Conservation (phyloP, 2,797 vertebrate genomes). For the Sebastes iracundus region DNA sequence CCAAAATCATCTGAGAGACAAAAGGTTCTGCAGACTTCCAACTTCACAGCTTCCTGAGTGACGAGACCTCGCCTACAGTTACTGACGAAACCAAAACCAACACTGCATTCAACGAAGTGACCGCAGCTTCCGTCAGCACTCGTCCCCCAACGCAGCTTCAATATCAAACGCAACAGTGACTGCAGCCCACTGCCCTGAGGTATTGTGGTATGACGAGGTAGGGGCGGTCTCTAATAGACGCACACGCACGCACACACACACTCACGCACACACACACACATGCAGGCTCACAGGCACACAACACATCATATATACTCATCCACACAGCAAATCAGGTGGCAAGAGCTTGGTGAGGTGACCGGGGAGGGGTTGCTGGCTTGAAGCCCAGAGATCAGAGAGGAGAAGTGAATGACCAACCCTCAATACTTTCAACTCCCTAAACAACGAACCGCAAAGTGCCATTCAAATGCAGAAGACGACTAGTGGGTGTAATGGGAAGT, state of each 20-base stretch:
- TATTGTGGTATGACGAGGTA: slow-evolving; percentile 66
- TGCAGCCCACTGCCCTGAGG: slow-evolving; percentile 75
- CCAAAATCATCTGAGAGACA: slow-evolving; percentile 74
- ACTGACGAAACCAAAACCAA: slow-evolving; percentile 63
- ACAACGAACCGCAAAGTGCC: slow-evolving; percentile 4
- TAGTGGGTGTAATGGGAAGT: background rate
- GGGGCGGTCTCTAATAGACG: slow-evolving; percentile 34
- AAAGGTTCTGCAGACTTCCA: slow-evolving; percentile 74
- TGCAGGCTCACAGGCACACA: background rate
- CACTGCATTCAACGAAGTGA: slow-evolving; percentile 57
- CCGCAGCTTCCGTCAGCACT: slow-evolving; percentile 41
- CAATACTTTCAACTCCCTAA: background rate
- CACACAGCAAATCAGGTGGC: slow-evolving; percentile 28
- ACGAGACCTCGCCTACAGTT: slow-evolving; percentile 75
- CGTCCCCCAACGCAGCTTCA: slow-evolving; percentile 52
- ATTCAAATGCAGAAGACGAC: background rate
- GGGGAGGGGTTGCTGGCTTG: background rate
- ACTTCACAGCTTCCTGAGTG: slow-evolving; percentile 83
- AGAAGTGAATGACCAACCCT: slow-evolving; percentile 8
- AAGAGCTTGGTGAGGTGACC: background rate
- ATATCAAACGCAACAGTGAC: slow-evolving; percentile 54
- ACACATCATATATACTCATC: slow-evolving; percentile 15
- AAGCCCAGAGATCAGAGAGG: background rate
- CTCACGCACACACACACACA: slow-evolving; percentile 4
- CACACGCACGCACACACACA: slow-evolving; percentile 13